A percentile compares a stretch with the other conserved stretches of the same genome.
Conservation (phyloP, 2,888 invertebrate genomes). For the Invenusta paracnida region DNA sequence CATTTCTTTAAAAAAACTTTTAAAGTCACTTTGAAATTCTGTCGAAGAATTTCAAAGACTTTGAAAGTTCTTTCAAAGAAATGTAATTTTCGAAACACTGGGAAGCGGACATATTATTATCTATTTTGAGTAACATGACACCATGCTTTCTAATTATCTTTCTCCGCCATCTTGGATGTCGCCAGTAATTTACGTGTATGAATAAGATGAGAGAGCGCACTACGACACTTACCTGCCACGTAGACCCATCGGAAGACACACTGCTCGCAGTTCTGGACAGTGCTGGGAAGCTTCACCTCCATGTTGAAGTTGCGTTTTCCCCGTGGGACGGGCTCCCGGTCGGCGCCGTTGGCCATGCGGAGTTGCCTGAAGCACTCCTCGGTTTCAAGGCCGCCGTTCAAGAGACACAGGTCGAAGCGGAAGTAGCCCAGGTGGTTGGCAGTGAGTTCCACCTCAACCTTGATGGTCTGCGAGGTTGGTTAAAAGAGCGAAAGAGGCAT, state of each 20-base stretch:
- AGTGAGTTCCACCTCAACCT: not conserved
- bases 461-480: not conserved
- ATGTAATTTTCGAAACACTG: too few species aligned
- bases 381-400: not conserved
- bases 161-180: too few species aligned
- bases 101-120: too few species aligned
- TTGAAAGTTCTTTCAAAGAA: too few species aligned
- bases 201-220: too few species aligned
- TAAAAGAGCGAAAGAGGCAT: too few species aligned
- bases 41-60: too few species aligned
- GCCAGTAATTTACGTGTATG: too few species aligned
- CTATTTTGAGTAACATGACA: too few species aligned
- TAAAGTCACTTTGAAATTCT: too few species aligned
- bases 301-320: not conserved
- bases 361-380: not conserved
- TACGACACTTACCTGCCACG: not conserved
- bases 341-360: not conserved
- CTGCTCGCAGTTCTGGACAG: not conserved
- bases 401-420: not conserved
- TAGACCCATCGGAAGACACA: not conserved
- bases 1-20: too few species aligned
- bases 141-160: too few species aligned
- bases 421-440: not conserved
- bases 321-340: not conserved
- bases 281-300: not conserved